Evolutionary conservation across 2,797 vertebrate genomes (phyloP), one percentile per base, ranked within the genome.

Genomic region (Gymnopithys bicolor): DNA sequence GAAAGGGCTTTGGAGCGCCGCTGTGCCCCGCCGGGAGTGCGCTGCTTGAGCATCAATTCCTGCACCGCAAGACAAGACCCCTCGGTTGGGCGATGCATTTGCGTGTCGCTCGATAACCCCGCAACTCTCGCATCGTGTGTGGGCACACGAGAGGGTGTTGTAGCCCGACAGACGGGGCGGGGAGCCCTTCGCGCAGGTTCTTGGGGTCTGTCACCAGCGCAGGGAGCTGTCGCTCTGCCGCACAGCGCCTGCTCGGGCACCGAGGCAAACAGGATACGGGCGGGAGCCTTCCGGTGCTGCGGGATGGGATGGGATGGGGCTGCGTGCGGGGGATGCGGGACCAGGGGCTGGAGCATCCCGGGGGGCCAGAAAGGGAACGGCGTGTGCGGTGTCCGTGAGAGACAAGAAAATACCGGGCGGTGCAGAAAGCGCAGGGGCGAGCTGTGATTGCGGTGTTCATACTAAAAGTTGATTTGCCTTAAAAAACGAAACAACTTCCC

Each of bases 391-490:
- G 3, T 5, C 39, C 7, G 39, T 3, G 28, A 5, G 8, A 16
- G n/a, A 7, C 9, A 1, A 41, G 28, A 35, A 28, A 46, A 6
- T 0, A 22, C 5, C 12, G 0, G 3, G 0, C 1, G 5, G 23
- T 11, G 71, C 7, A 18, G 70, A 49, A 62, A 9, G 35, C 1
- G 1, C 6, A 15, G 37, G 22, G 46, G 13, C 43, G 33, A 23
- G 51, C 19, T 66, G 45, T 2, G 30, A 1, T 7, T 4, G 30
- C 32, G 41, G 9, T 48, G 73, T 6, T 27, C 19, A 28, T 19
- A 5, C 2, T 25, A 5, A 56, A 52, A 6, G 9, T 1, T 1
- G 5, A 8, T 9, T 30, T 74, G 63, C 10, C 19, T 28, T 10
- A 5, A 25, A 13, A 7, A 43, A 22, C 22, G 10, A 30, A 37